These are phyloP conservation scores for Bhutanitis thaidina DNA, from an alignment of 2,888 invertebrate genomes.

Conservation along the genomic window DNA sequence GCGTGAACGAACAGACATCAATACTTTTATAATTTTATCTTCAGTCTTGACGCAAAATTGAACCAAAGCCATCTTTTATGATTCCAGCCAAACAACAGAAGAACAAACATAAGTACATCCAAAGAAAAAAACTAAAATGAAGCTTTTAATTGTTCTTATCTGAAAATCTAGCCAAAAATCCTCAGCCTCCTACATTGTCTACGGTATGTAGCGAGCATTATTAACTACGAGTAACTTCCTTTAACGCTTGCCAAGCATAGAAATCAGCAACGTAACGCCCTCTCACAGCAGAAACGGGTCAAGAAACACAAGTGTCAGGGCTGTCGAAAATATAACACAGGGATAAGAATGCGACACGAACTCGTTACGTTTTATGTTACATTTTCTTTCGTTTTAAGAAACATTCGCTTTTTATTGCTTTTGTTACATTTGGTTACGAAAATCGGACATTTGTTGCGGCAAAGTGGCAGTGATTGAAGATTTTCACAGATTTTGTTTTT, in stretches of 20 bases:
- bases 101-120: neutral
- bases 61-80: too few relatives aligned
- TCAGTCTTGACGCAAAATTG: too few relatives aligned
- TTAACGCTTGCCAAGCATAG: conserved; percentile 50
- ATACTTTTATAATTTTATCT: too few relatives aligned
- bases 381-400: conserved; percentile 15
- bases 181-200: neutral
- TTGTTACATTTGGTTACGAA: conserved; percentile 13
- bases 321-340: conserved; percentile 29
- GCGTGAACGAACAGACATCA: too few relatives aligned
- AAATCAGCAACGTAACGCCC: conserved; percentile 61
- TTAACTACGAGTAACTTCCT: conserved; percentile 44
- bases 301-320: conserved; percentile 49
- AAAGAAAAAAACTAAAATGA: neutral
- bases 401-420: conserved; percentile 20
- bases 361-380: conserved; percentile 20
- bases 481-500: neutral
- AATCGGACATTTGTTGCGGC: conserved; percentile 13
- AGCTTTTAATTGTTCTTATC: conserved; percentile 11
- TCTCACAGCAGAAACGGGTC: conserved; percentile 55
- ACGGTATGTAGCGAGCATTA: conserved; percentile 25
- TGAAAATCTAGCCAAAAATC: conserved; percentile 13
- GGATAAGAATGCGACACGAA: conserved; percentile 21
- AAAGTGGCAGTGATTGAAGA: conserved; percentile 18
- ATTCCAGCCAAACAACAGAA: too few relatives aligned